phyloP scores from a whole-genome alignment of 2,797 vertebrate species.

The Cuniculus paca region DNA sequence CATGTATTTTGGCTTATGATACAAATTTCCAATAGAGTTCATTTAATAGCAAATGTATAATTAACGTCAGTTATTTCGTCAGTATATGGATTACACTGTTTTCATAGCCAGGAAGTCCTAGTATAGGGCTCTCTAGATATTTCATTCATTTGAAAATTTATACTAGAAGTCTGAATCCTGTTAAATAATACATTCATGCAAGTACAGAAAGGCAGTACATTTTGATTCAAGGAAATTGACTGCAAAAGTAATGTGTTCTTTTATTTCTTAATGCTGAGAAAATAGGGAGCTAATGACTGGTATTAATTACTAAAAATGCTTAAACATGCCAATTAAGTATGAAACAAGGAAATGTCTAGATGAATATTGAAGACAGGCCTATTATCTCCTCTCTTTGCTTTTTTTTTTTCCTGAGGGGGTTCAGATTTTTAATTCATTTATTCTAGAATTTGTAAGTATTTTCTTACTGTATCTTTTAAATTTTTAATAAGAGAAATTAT shows the following conservation, averaged over 20 bases:
- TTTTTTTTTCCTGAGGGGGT: not conserved
- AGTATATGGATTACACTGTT: constrained; percentile 32
- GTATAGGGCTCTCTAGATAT: constrained; percentile 60
- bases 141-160: constrained; percentile 73
- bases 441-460: not conserved
- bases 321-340: constrained; percentile 68
- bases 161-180: constrained; percentile 65
- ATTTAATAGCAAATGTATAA: constrained; percentile 50
- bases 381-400: not conserved
- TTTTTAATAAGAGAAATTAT: constrained; percentile 40
- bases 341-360: constrained; percentile 31
- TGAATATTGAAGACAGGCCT: constrained; percentile 29
- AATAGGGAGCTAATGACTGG: constrained; percentile 60
- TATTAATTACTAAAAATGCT: constrained; percentile 63
- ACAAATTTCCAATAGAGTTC: not conserved
- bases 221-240: constrained; percentile 62
- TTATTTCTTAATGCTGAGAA: constrained; percentile 46
- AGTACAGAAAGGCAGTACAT: constrained; percentile 41
- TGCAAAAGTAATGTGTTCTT: constrained; percentile 64
- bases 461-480: constrained; percentile 1
- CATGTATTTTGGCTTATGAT: not conserved
- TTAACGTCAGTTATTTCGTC: constrained; percentile 64
- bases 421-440: constrained; percentile 15
- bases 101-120: constrained; percentile 38
- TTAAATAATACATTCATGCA: constrained; percentile 72